Conservation (phyloP, 2,888 invertebrate genomes). For the Lasius fuliginosus region DNA sequence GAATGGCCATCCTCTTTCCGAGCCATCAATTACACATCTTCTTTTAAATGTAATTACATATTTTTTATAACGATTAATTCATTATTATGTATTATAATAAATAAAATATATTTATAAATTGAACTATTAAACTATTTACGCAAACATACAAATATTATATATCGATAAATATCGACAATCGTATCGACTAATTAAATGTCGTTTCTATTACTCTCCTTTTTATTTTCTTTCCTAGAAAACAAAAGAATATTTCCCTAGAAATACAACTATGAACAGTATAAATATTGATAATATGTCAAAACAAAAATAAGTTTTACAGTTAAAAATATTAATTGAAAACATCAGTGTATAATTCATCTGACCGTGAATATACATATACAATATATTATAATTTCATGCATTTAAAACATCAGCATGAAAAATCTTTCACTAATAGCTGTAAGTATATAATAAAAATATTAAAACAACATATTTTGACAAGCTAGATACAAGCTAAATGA, state of each 20-base stretch:
- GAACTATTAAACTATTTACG: not conserved
- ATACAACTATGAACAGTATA: not conserved
- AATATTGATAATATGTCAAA: conserved; percentile 1
- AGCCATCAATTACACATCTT: too few species aligned
- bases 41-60: too few species aligned
- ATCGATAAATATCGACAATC: not conserved
- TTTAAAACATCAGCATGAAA: not conserved
- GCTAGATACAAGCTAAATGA: not conserved
- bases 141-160: not conserved
- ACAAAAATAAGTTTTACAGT: conserved; percentile 3
- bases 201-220: not conserved
- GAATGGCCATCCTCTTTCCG: too few species aligned
- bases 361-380: not conserved
- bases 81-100: too few species aligned
- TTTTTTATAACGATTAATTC: too few species aligned
- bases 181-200: not conserved
- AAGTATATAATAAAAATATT: conserved; percentile 28
- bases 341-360: not conserved
- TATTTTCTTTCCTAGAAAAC: not conserved
- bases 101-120: not conserved
- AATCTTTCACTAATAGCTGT: conserved; percentile 3
- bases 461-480: not conserved
- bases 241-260: conserved; percentile 12
- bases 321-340: not conserved
- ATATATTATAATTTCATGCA: not conserved